These are phyloP conservation scores for Phyllotis vaccarum DNA, from an alignment of 2,797 vertebrate genomes.

Conservation along the genomic window DNA sequence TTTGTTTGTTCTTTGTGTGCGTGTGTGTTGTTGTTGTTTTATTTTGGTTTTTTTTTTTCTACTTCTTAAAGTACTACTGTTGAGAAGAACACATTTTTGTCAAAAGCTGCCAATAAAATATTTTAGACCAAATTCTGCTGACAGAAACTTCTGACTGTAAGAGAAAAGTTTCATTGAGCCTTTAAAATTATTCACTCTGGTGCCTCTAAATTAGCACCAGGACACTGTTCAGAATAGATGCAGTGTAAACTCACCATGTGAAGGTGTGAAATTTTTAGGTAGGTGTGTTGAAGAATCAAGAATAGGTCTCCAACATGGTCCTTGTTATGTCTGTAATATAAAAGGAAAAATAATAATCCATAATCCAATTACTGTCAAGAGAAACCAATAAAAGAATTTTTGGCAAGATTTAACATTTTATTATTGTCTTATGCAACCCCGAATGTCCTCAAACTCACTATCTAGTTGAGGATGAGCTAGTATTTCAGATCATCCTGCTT, in stretches of 20 bases:
- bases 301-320: fast-evolving
- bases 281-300: neutral
- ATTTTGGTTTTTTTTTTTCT: neutral
- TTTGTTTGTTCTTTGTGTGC: neutral
- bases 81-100: neutral
- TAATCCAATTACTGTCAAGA: neutral
- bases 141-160: neutral
- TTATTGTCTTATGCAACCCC: neutral
- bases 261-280: neutral
- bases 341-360: fast-evolving
- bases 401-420: neutral
- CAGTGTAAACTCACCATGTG: neutral
- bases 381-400: neutral
- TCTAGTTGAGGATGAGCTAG: neutral
- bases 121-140: neutral
- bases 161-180: neutral
- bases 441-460: neutral
- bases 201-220: neutral
- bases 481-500: neutral
- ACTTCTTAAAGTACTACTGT: neutral
- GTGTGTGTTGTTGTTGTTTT: neutral
- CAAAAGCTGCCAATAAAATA: neutral
- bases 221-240: neutral
- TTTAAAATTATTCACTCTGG: neutral
- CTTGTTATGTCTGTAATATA: fast-evolving